Evolutionary conservation across 2,888 invertebrate species (phyloP), one percentile per base, ranked within the genome.

Genomic region (Chloromyia formosa): DNA sequence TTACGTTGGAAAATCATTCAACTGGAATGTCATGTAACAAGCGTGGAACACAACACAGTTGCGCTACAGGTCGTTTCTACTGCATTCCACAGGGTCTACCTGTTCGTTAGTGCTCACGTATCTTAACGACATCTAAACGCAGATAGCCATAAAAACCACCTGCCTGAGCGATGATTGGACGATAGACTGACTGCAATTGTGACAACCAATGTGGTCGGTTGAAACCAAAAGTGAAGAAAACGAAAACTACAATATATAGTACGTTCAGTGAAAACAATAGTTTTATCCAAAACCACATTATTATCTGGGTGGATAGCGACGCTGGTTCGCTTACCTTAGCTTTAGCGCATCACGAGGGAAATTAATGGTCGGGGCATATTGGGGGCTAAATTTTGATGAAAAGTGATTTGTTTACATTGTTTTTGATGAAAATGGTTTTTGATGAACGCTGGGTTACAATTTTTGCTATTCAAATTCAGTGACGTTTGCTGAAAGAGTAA

Each of bases 201-300:
- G 68, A 64, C 62, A 54, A 27, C 20, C 23, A 23, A 53, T 23
- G n/a, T 12, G 53, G 27, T 35, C 22, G 5, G 45, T 12, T 66
- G 71, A 71, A 71, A 71, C 56, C 40, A 71, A 71, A 71, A 71
- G 71, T 71, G 56, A 71, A 71, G 71, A 71, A 71, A 58, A 71
- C 71, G 71, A 62, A 64, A 54, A 35, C 64, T 2, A n/a, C 49
- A 12, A n/a, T n/a, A n/a, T n/a, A n/a, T n/a, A n/a, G 49, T 35
- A 35, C 27, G 7, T 7, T 7, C 3, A 35, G 27, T 35, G 27
- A 35, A 35, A 35, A 49, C 49, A 49, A 49, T n/a, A 49, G 49
- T 1, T 49, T 49, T 49, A 49, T 49, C 27, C 27, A 35, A 35
- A 35, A 35, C 27, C 27, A 35, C 27, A 35, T n/a, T n/a, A 35